Evolutionary conservation across 2,888 invertebrate species (phyloP).

Genomic region (Chloroclystis v-ata): DNA sequence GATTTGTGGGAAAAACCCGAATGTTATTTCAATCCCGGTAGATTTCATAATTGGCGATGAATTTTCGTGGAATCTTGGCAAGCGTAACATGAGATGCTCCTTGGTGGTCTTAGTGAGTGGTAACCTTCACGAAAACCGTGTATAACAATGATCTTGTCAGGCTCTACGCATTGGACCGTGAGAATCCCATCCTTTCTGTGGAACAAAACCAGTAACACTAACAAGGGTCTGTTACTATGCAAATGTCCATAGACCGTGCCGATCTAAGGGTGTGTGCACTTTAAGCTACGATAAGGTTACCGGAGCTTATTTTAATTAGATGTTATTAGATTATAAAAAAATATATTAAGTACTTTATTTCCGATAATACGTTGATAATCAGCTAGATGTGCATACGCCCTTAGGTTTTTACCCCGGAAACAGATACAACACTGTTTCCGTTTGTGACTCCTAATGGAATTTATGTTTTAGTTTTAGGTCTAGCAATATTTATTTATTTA

Average conservation of each 20-base stretch:
- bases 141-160: slow-evolving; percentile 29
- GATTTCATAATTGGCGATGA: slow-evolving; percentile 57
- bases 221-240: neutral
- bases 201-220: slow-evolving; percentile 19
- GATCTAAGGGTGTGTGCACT: neutral
- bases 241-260: neutral
- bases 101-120: slow-evolving; percentile 57
- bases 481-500: no score
- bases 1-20: no score
- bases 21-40: slow-evolving; percentile 56
- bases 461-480: no score
- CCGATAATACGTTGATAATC: no score
- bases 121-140: slow-evolving; percentile 34
- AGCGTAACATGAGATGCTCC: slow-evolving; percentile 58
- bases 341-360: no score
- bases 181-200: slow-evolving; percentile 19
- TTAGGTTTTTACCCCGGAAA: no score
- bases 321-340: no score
- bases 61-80: slow-evolving; percentile 58
- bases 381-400: no score
- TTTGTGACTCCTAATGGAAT: no score
- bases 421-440: no score
- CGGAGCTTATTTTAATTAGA: no score
- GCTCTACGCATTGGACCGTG: slow-evolving; percentile 13
- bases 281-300: no score